phyloP scores from a whole-genome alignment of 2,888 invertebrate species.

The Leptura quadrifasciata region DNA sequence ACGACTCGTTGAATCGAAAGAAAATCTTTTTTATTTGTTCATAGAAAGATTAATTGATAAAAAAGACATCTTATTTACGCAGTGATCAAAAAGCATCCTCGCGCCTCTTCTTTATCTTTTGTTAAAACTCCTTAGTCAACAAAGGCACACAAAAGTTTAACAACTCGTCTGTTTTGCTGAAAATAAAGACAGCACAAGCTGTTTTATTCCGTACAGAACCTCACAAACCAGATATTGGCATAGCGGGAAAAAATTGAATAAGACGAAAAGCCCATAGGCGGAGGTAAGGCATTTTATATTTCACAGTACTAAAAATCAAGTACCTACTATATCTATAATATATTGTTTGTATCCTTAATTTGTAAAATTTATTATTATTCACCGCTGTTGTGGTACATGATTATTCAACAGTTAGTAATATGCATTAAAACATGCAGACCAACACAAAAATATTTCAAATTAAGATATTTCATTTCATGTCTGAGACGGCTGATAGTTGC shows the following conservation, averaged over 20 bases:
- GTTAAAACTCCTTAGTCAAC: conserved; percentile 30
- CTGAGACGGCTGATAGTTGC: no score
- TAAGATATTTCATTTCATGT: no score
- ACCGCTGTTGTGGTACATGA: no score
- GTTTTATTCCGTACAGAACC: conserved; percentile 8
- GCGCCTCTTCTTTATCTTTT: neutral
- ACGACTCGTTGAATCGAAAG: neutral
- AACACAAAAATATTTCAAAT: no score
- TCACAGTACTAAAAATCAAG: no score
- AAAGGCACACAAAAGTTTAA: conserved; percentile 23
- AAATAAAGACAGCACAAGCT: conserved; percentile 17
- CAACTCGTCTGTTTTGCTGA: conserved; percentile 27
- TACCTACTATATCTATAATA: no score
- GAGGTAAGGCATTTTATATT: neutral
- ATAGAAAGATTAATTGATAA: neutral
- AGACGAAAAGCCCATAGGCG: neutral
- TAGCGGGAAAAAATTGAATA: conserved; percentile 1
- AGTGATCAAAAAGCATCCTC: neutral
- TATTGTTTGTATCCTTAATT: no score
- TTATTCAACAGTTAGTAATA: no score
- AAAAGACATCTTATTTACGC: neutral
- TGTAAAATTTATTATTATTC: no score
- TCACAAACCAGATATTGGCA: conserved; percentile 3
- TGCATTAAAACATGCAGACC: no score
- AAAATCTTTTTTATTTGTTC: neutral